Conservation (phyloP, 1,140 invertebrate species). For the Drosophila pachea region DNA sequence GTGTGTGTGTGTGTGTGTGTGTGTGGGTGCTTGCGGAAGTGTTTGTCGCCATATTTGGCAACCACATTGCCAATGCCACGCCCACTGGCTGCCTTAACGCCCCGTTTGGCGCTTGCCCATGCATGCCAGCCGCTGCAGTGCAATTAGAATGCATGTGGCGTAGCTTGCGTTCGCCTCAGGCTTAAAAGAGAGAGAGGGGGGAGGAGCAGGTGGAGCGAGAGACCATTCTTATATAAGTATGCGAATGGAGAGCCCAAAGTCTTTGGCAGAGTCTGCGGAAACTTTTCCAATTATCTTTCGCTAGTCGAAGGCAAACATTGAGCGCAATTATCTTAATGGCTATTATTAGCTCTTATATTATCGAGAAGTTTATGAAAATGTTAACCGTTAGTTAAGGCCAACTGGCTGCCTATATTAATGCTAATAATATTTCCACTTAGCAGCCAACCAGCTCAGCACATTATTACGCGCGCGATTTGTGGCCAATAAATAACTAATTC, state of each 20-base stretch:
- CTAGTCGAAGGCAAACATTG: neutral
- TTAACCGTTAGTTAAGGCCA: neutral
- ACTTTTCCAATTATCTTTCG: conserved; percentile 10
- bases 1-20: conserved; percentile 1
- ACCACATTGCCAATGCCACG: conserved; percentile 6
- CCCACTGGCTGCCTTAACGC: neutral
- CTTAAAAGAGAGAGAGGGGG: neutral
- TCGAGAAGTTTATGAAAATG: neutral
- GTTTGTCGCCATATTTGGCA: conserved; percentile 62
- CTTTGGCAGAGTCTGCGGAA: neutral
- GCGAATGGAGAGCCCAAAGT: neutral
- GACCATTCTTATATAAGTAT: conserved; percentile 12
- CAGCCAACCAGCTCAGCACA: neutral
- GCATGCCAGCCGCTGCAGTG: conserved; percentile 45
- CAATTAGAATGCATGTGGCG: conserved; percentile 69
- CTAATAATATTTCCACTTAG: neutral
- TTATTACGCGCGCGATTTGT: neutral
- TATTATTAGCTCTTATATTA: neutral
- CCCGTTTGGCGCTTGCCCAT: conserved; percentile 29
- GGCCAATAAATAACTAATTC: neutral
- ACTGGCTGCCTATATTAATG: neutral
- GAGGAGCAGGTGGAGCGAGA: too few relatives aligned
- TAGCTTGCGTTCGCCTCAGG: conserved; percentile 49
- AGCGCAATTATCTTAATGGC: conserved; percentile 5
- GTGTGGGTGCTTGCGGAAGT: conserved; percentile 57